Evolutionary conservation across 2,113 vertebrate genomes (phyloP), one percentile per base, ranked within the genome.

Genomic region (Nipponia nippon): DNA sequence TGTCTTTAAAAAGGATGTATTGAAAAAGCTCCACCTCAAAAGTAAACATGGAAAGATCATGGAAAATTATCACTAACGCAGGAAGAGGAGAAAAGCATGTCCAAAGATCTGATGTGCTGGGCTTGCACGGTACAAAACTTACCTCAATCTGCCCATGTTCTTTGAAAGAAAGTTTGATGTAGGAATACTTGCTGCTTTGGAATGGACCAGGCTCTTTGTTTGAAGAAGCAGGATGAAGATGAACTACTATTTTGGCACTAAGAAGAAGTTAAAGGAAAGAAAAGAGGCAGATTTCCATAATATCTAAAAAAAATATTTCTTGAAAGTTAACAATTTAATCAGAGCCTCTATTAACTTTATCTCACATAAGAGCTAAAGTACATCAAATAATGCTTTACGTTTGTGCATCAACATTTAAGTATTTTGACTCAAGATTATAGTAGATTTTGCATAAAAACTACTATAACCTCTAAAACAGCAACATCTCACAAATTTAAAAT

Each of bases 71-170:
- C 86, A 89, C 9, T 38, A 95, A 47, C 2, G 4, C 30, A 87
- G 50, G n/a, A 84, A 77, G n/a, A 90, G 14, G 5, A 76, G 7
- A 90, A 91, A 89, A 56, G 20, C 7, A 36, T 4, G 36, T 47
- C 52, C 40, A 82, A 89, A 66, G 7, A 70, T 23, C 22, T 58
- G 55, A 92, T 44, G 14, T 67, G 26, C 20, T 56, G 29, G 18
- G 55, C 26, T 47, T 47, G 47, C n/a, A 34, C 13, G n/a, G 47
- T 23, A 55, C 7, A 34, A 55, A 86, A 93, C 95, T 96, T 96
- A 99, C 99, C 98, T 99, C 99, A 90, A 99, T 99, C 97, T 99
- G 99, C 11, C 99, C 99, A 87, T 99, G 99, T 84, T 99, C 99
- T 97, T 99, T 99, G 97, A 99, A 99, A 71, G 99, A 99, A 87